These are phyloP conservation scores for Carassius gibelio DNA, from an alignment of 2,113 vertebrate genomes.

Conservation along the genomic window DNA sequence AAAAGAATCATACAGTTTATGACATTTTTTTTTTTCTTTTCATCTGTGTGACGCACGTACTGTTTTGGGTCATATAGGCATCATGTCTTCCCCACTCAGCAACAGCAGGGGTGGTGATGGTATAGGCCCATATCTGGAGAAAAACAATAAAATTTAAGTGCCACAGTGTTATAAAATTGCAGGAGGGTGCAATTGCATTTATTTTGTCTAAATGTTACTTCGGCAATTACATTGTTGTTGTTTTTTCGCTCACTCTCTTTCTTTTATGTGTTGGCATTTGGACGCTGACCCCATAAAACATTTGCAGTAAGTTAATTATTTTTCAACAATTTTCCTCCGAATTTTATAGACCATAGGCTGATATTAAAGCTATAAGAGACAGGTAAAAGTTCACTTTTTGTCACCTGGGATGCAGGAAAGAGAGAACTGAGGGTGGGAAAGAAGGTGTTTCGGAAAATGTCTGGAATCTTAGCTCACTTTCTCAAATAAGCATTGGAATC, in stretches of 20 bases:
- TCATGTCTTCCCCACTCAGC: neutral
- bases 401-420: slow-evolving; percentile 28
- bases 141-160: slow-evolving; percentile 72
- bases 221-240: slow-evolving; percentile 38
- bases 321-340: slow-evolving; percentile 63
- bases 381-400: neutral
- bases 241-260: neutral
- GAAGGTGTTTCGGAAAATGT: neutral
- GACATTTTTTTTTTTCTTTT: neutral
- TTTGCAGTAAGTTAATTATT: slow-evolving; percentile 68
- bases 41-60: slow-evolving; percentile 7
- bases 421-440: neutral
- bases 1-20: slow-evolving; percentile 13
- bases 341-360: slow-evolving; percentile 17
- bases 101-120: neutral
- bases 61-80: neutral
- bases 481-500: slow-evolving; percentile 17
- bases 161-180: slow-evolving; percentile 56
- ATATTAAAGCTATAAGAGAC: slow-evolving; percentile 59
- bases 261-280: slow-evolving; percentile 58
- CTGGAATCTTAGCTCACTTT: neutral
- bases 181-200: slow-evolving; percentile 58
- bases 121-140: neutral
- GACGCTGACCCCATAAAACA: slow-evolving; percentile 76
- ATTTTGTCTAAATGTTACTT: slow-evolving; percentile 55